These are phyloP conservation scores for Calidris pygmaea DNA, from an alignment of 2,113 vertebrate species.

Conservation along the genomic window DNA sequence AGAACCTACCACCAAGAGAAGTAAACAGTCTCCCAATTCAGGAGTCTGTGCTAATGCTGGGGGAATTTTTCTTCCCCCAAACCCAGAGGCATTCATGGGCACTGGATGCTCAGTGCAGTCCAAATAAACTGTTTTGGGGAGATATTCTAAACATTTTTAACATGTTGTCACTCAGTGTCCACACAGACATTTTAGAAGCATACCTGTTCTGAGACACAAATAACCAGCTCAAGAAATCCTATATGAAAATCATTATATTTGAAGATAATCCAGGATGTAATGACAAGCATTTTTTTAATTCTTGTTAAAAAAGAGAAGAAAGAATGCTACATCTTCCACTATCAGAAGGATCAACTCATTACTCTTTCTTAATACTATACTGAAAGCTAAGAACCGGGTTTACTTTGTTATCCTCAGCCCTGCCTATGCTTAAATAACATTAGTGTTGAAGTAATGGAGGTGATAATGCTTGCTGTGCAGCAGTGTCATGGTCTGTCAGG, in stretches of 20 bases:
- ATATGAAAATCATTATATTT: not conserved
- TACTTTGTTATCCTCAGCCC: not conserved
- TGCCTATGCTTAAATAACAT: not conserved
- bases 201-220: not conserved
- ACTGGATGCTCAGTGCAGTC: not conserved
- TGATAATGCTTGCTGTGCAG: not conserved
- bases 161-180: not conserved
- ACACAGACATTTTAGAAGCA: not conserved
- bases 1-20: not conserved
- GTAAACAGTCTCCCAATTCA: not conserved
- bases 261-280: not conserved
- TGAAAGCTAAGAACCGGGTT: not conserved
- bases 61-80: not conserved
- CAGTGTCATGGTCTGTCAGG: rapidly evolving
- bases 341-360: not conserved
- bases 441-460: not conserved
- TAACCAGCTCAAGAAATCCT: not conserved
- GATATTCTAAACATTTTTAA: not conserved
- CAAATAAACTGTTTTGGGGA: not conserved
- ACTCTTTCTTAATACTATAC: not conserved
- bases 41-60: not conserved
- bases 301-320: not conserved
- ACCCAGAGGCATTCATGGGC: not conserved
- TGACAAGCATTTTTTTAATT: not conserved
- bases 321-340: not conserved